Evolutionary conservation across 2,797 vertebrate genomes (phyloP).

Genomic region (Todus mexicanus): DNA sequence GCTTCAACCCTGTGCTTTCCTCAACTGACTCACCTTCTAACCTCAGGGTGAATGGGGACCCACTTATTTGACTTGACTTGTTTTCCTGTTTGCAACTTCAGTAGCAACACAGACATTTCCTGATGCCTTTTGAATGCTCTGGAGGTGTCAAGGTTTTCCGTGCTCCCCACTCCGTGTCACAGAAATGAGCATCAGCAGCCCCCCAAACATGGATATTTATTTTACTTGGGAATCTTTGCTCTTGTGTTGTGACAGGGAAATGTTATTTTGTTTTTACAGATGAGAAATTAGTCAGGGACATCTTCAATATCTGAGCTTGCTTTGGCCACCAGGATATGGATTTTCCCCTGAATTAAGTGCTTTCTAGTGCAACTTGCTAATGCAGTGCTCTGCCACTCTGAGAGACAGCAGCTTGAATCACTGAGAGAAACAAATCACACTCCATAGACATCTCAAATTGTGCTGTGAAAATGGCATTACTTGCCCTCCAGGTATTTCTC

Average conservation of each 20-base stretch:
- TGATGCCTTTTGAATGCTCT: background rate
- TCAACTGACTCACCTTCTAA: background rate
- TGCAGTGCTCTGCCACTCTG: background rate
- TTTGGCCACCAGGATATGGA: background rate
- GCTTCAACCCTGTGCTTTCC: background rate
- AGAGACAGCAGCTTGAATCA: background rate
- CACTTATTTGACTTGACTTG: accelerated
- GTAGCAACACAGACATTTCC: background rate
- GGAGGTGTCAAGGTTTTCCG: background rate
- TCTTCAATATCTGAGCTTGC: background rate
- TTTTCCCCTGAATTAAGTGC: background rate
- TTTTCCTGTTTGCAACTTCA: background rate
- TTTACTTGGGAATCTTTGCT: background rate
- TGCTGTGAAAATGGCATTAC: background rate
- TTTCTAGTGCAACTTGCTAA: background rate
- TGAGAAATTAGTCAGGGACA: background rate
- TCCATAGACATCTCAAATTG: background rate
- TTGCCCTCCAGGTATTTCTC: background rate
- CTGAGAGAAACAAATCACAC: background rate
- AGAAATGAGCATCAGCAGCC: background rate
- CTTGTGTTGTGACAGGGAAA: background rate
- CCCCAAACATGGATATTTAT: background rate
- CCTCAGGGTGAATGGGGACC: accelerated
- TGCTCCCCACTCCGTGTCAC: background rate
- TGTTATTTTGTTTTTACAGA: background rate